Evolutionary conservation across 35 echinoderm and acorn worm genomes (phyloP).

Genomic region (Hemicentrotus pulcherrimus): DNA sequence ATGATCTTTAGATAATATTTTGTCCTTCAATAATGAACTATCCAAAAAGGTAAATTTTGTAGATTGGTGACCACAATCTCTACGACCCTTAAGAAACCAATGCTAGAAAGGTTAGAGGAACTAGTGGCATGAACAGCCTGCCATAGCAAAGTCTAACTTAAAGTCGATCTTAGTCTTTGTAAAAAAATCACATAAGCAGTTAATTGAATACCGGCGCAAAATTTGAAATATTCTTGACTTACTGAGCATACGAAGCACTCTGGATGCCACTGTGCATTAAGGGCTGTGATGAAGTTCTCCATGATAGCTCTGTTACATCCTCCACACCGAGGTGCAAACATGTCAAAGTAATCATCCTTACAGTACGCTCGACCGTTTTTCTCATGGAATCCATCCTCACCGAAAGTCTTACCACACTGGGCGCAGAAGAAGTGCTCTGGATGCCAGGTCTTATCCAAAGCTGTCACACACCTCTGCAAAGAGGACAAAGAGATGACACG

Average conservation of each 20-base stretch:
- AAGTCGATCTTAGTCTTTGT: no score
- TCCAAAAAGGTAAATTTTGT: no score
- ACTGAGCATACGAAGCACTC: conserved; percentile 98
- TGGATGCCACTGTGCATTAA: conserved; percentile 97
- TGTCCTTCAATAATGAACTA: no score
- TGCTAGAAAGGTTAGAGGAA: no score
- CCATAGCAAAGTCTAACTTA: no score
- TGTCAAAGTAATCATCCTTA: conserved; percentile 94
- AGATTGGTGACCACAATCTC: no score
- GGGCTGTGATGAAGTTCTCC: conserved; percentile 96
- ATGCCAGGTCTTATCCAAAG: conserved; percentile 97
- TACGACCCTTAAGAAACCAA: no score
- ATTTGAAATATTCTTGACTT: conserved; percentile 23
- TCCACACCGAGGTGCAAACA: conserved; percentile 97
- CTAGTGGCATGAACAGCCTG: no score
- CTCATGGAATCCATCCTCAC: conserved; percentile 92
- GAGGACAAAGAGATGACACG: not conserved
- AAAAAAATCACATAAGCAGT: no score
- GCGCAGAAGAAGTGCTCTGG: conserved; percentile 99
- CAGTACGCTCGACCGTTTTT: conserved; percentile 95
- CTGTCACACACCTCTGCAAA: conserved; percentile 69
- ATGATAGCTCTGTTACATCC: conserved; percentile 93
- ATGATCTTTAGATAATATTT: no score
- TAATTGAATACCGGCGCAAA: no score
- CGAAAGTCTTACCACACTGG: conserved; percentile 92